Conservation (phyloP, 2,797 vertebrate genomes). For the Cynodonichthys magdalenae region DNA sequence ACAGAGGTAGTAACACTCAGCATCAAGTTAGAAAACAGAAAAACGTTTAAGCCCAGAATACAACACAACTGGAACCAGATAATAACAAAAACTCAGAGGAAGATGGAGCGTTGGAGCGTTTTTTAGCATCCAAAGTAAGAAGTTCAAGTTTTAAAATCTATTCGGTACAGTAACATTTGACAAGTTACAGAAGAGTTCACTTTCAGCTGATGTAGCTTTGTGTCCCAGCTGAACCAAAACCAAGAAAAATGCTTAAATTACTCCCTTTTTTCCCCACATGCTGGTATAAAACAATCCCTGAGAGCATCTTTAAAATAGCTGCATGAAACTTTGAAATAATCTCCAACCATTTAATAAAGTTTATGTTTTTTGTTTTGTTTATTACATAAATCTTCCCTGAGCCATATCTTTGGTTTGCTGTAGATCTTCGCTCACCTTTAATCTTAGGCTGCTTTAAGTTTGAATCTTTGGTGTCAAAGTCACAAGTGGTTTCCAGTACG, state of each 20-base stretch:
- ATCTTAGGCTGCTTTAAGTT: too few relatives aligned
- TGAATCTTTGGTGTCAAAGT: too few relatives aligned
- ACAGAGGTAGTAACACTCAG: background rate
- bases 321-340: background rate
- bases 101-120: too few relatives aligned
- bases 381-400: background rate
- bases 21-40: background rate
- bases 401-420: background rate
- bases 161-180: background rate
- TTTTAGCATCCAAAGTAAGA: too few relatives aligned
- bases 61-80: background rate
- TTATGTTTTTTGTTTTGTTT: background rate
- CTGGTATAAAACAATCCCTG: background rate
- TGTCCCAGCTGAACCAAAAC: background rate
- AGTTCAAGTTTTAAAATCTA: too few relatives aligned
- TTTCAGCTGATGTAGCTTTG: background rate
- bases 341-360: background rate
- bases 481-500: too few relatives aligned
- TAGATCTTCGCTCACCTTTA: conserved; percentile 3
- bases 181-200: background rate
- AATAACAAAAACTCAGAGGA: too few relatives aligned
- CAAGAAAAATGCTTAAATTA: background rate
- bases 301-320: background rate
- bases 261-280: background rate
- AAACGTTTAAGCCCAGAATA: background rate